Base-by-base conservation (phyloP, 2,113 vertebrate species). In the Garra rufa region DNA sequence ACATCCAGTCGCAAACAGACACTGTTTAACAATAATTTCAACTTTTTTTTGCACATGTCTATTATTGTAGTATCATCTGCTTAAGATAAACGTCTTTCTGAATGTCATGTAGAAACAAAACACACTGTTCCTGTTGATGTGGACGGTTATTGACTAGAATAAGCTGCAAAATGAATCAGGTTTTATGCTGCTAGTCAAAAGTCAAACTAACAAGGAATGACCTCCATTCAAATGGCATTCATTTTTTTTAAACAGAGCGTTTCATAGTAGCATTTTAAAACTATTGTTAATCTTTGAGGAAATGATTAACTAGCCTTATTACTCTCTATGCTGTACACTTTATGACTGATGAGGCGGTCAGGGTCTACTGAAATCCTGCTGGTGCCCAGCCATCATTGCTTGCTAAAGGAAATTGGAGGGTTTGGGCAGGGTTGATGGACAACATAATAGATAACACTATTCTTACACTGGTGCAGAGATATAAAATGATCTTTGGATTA, bases 171-270 rank as follows among this genome's bases (percentile, higher is more conserved):
- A 10, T 46, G 43, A n/a, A 15, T 1, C 26, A 76, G 26, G 21
- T 4, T 34, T 73, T 38, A 76, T 76, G 46, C 74, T 52, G 17
- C 9, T 26, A 44, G 14, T 19, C 11, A 48, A 91, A 80, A 92
- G 91, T 92, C 89, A 92, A 90, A 83, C 86, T 91, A 28, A 82
- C 81, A 89, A 84, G 89, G 87, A 85, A 90, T 85, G 82, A 84
- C 77, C 73, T 80, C 75, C 65, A 89, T 88, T 67, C 85, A 74
- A 86, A 88, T 86, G 21, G 84, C 75, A 76, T 74, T 21, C 41
- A 46, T 88, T 41, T 87, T n/a, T 84, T 88, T 69, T 50, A 19
- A 26, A 24, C 76, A 26, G 17, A 6, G n/a, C 7, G 48, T 83
- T 50, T 28, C 38, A 21, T 15, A 38, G 83, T 26, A 75, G 76